Conservation (phyloP, 2,888 invertebrate species). For the Crematogaster levior region DNA sequence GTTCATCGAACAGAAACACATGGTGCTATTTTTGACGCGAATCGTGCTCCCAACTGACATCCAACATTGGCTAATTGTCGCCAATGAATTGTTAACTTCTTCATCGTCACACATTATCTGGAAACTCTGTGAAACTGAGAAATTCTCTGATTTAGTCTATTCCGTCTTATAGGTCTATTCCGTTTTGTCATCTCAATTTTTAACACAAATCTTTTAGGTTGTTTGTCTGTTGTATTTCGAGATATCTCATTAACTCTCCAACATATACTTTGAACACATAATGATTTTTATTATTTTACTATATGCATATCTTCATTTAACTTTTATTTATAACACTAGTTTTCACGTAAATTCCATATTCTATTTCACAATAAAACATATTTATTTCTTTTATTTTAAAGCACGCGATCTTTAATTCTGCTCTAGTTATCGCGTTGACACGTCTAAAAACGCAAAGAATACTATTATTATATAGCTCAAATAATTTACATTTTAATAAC, state of each 20-base stretch:
- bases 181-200: not conserved
- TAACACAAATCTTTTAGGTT: not conserved
- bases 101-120: not conserved
- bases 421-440: not conserved
- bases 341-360: not conserved
- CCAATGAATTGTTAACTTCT: constrained; percentile 9
- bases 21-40: constrained; percentile 27
- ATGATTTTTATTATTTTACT: not conserved
- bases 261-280: not conserved
- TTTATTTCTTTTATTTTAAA: not conserved
- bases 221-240: not conserved
- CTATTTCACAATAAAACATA: too few relatives aligned
- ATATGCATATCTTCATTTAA: not conserved
- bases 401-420: not conserved
- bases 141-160: not conserved
- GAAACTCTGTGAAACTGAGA: not conserved
- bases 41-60: not conserved
- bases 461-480: not conserved
- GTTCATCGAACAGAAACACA: constrained; percentile 21
- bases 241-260: not conserved
- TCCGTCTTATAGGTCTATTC: too few relatives aligned
- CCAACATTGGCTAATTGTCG: constrained; percentile 29
- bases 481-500: constrained; percentile 24
- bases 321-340: not conserved
- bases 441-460: not conserved